Evolutionary conservation across 2,113 vertebrate genomes (phyloP).

Genomic region (Bothrops jararaca): DNA sequence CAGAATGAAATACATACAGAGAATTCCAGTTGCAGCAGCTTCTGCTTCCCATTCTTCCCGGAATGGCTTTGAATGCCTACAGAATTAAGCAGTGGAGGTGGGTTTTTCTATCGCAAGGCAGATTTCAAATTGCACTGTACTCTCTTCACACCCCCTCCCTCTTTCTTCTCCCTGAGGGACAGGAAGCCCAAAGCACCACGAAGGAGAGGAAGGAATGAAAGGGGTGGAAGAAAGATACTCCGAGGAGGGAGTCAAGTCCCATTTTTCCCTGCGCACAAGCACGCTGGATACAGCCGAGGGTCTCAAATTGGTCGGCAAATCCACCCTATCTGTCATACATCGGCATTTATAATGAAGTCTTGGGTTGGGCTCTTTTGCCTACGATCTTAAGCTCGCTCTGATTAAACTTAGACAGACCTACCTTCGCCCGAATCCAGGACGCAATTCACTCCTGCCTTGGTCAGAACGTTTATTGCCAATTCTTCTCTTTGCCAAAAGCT

Average conservation of each 20-base stretch:
- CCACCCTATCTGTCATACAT: conserved; percentile 11
- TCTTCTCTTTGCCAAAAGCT: conserved; percentile 62
- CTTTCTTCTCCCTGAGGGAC: conserved; percentile 46
- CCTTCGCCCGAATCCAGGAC: conserved; percentile 69
- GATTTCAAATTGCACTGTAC: not conserved
- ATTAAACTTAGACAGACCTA: conserved; percentile 60
- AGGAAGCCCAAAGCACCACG: conserved; percentile 24
- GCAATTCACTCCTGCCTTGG: conserved; percentile 68
- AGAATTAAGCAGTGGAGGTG: not conserved
- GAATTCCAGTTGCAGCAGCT: conserved; percentile 27
- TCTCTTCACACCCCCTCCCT: conserved; percentile 12
- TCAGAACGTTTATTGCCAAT: conserved; percentile 63
- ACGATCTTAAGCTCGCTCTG: not conserved
- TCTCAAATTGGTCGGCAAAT: conserved; percentile 26
- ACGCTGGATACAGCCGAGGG: conserved; percentile 20
- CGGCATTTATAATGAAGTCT: not conserved
- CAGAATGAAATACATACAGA: conserved; percentile 25
- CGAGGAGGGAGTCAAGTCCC: conserved; percentile 15
- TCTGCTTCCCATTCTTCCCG: conserved; percentile 24
- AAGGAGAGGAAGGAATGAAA: not conserved
- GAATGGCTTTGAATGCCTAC: not conserved
- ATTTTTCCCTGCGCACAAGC: conserved; percentile 7
- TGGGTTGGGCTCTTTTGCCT: not conserved
- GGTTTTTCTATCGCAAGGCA: not conserved
- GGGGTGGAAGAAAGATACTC: conserved; percentile 11